These are phyloP conservation scores for Xestoiulus laeticollis DNA, from an alignment of 2,888 invertebrate species.

Conservation along the genomic window DNA sequence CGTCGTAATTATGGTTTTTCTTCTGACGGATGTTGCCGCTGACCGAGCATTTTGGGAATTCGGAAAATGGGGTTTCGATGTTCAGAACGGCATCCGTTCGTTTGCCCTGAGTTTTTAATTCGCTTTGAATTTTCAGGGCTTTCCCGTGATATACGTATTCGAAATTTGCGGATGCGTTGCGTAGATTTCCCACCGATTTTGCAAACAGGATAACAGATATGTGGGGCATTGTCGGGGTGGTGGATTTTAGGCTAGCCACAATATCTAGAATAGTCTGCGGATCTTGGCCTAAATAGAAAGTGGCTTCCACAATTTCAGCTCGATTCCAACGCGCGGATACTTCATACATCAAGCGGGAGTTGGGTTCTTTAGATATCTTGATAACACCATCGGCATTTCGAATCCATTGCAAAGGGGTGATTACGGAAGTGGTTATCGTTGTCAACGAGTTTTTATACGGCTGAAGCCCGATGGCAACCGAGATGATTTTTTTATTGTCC, in stretches of 20 bases:
- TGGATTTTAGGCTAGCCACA: slow-evolving; percentile 30
- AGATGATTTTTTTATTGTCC: not conserved
- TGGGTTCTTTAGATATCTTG: slow-evolving; percentile 14
- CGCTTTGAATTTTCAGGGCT: slow-evolving; percentile 27
- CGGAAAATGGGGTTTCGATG: slow-evolving; percentile 5
- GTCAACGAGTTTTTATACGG: not conserved
- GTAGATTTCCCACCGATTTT: not conserved
- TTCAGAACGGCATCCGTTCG: not conserved
- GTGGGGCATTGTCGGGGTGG: not conserved
- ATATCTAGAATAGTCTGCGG: not conserved
- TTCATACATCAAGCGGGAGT: slow-evolving; percentile 31
- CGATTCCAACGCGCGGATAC: slow-evolving; percentile 42
- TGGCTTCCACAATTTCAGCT: slow-evolving; percentile 24
- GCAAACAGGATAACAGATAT: not conserved
- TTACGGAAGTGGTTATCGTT: not conserved
- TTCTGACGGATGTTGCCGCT: slow-evolving; percentile 19
- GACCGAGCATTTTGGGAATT: slow-evolving; percentile 48
- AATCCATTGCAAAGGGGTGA: slow-evolving; percentile 43
- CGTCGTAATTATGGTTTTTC: not conserved
- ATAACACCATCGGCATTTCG: slow-evolving; percentile 42
- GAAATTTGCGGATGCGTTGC: not conserved
- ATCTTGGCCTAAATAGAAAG: not conserved
- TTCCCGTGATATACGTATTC: not conserved
- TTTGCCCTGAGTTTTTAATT: slow-evolving; percentile 10
- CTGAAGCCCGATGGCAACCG: slow-evolving; percentile 34